Evolutionary conservation across 2,113 vertebrate species (phyloP).

Genomic region (Himantopus leucocephalus): DNA sequence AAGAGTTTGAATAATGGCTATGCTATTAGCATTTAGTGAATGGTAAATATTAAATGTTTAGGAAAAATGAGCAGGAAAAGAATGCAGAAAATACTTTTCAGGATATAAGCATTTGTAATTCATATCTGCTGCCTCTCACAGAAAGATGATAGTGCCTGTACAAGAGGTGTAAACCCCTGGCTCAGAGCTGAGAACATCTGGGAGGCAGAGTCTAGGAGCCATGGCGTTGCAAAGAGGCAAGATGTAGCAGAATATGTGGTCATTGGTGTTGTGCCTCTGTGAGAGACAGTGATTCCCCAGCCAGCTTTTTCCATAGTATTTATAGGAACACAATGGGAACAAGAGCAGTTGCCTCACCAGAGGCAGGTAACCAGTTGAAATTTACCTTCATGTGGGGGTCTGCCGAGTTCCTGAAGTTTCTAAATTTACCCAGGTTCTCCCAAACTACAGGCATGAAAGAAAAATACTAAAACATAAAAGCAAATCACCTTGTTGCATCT

Average conservation of each 20-base stretch:
- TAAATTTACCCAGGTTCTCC: background rate
- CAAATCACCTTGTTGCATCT: background rate
- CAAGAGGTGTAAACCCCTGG: background rate
- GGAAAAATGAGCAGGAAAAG: background rate
- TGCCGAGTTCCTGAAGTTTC: background rate
- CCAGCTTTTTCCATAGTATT: fast-evolving
- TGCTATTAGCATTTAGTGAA: background rate
- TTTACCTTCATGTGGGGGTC: background rate
- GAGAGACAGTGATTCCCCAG: background rate
- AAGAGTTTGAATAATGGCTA: background rate
- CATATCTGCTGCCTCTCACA: background rate
- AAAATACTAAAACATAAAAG: background rate
- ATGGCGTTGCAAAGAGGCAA: background rate
- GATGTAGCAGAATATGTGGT: background rate
- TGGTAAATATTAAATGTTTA: background rate
- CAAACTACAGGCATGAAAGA: background rate
- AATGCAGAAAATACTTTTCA: background rate
- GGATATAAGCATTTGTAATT: background rate
- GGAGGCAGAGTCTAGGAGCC: background rate
- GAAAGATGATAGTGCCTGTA: background rate
- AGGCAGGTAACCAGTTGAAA: background rate
- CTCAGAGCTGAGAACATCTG: background rate
- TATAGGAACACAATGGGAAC: background rate
- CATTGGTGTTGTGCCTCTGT: background rate
- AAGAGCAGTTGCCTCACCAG: background rate